phyloP scores from a whole-genome alignment of 2,888 invertebrate species.

The Smittia sp. region DNA sequence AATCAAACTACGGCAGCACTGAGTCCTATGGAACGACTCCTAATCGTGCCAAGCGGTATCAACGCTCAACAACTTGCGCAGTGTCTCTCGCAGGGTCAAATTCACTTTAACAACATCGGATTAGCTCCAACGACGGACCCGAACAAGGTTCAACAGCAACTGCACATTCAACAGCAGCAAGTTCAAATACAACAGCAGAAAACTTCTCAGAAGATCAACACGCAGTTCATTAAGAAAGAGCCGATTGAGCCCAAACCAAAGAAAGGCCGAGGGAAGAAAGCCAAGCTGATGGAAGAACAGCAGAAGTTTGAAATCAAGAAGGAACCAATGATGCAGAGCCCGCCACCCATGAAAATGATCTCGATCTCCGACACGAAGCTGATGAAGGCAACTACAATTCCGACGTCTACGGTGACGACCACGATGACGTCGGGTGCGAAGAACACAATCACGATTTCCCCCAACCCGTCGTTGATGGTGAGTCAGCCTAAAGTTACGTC shows the following conservation, averaged over 20 bases:
- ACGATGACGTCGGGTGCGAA: slow-evolving; percentile 15
- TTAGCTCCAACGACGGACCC: slow-evolving; percentile 42
- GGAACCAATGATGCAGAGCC: slow-evolving; percentile 32
- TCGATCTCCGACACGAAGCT: slow-evolving; percentile 16
- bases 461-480: slow-evolving; percentile 24
- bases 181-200: slow-evolving; percentile 47
- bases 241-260: slow-evolving; percentile 44
- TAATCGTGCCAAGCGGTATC: slow-evolving; percentile 53
- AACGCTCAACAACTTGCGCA: slow-evolving; percentile 54
- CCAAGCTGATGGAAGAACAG: slow-evolving; percentile 43
- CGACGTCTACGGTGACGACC: slow-evolving; percentile 42
- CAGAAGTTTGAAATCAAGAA: slow-evolving; percentile 34
- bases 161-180: slow-evolving; percentile 46
- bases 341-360: slow-evolving; percentile 15
- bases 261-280: slow-evolving; percentile 45
- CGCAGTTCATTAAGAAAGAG: slow-evolving; percentile 47
- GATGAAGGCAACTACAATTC: slow-evolving; percentile 38
- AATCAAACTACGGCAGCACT: slow-evolving; percentile 52
- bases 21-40: slow-evolving; percentile 51
- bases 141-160: slow-evolving; percentile 49
- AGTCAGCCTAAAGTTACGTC: background rate
- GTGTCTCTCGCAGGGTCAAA: slow-evolving; percentile 52
- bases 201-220: slow-evolving; percentile 49
- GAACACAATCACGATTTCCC: slow-evolving; percentile 39
- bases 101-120: slow-evolving; percentile 54